Evolutionary conservation across 2,797 vertebrate genomes (phyloP).

Genomic region (Neostethus bicornis): DNA sequence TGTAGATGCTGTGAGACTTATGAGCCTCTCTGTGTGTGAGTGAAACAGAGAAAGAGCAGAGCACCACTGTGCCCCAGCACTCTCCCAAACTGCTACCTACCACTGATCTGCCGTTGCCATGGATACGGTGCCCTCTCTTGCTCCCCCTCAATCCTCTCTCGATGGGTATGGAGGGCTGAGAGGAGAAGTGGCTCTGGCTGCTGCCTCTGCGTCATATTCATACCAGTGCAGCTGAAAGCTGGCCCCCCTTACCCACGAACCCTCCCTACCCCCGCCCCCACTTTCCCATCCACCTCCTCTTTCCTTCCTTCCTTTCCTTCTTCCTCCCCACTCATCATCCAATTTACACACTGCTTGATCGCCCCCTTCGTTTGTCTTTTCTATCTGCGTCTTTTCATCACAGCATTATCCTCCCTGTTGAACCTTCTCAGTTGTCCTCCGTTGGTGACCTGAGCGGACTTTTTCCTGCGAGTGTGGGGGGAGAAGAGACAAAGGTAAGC

Average conservation of each 20-base stretch:
- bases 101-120: constrained; percentile 86
- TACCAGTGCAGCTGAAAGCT: constrained; percentile 79
- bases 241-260: constrained; percentile 40
- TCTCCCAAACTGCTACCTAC: constrained; percentile 75
- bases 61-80: constrained; percentile 72
- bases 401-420: constrained; percentile 48
- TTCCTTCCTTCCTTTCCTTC: constrained; percentile 42
- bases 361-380: constrained; percentile 59
- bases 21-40: constrained; percentile 36
- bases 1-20: constrained; percentile 44
- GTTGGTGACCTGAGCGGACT: constrained; percentile 74
- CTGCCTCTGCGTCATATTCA: constrained; percentile 85
- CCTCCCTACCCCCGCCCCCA: constrained; percentile 31
- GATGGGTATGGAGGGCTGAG: constrained; percentile 78
- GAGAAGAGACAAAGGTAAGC: constrained; percentile 76
- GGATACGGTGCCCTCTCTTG: constrained; percentile 83
- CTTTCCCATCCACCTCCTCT: constrained; percentile 34
- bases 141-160: constrained; percentile 45
- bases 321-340: constrained; percentile 65
- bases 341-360: constrained; percentile 71
- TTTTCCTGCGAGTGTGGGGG: constrained; percentile 63
- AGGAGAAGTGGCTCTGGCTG: constrained; percentile 77
- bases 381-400: constrained; percentile 73
- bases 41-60: constrained; percentile 47
- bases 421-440: constrained; percentile 63